These are phyloP conservation scores for Balanococcus diminutus DNA, from an alignment of 2,888 invertebrate species.

Conservation along the genomic window DNA sequence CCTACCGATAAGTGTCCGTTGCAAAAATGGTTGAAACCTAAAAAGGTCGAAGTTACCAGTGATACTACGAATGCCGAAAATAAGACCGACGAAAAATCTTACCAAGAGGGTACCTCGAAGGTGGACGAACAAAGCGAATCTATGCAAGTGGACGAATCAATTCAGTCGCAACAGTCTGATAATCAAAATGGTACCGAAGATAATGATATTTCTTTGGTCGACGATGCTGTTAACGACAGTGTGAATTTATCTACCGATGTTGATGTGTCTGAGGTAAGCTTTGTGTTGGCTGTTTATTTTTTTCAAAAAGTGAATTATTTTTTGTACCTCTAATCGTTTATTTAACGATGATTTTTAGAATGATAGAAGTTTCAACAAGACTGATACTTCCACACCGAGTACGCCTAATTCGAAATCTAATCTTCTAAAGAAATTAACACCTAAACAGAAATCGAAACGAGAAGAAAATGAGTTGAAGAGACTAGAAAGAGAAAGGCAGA, in stretches of 20 bases:
- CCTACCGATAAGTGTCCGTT: neutral
- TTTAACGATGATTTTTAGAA: neutral
- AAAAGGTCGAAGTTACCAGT: neutral
- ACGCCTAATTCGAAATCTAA: neutral
- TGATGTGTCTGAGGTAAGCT: neutral
- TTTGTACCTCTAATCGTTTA: too few species aligned
- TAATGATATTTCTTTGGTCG: neutral
- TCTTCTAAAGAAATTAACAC: neutral
- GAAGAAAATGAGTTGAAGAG: neutral
- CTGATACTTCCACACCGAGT: neutral
- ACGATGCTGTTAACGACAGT: neutral
- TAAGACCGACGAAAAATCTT: neutral
- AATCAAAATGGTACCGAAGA: neutral
- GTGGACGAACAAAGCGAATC: neutral
- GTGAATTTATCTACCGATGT: neutral
- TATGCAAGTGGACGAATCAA: neutral
- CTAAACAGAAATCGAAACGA: neutral
- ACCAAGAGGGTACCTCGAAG: neutral
- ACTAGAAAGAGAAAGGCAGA: neutral
- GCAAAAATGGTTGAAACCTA: conserved; percentile 13
- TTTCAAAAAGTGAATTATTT: neutral
- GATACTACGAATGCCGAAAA: neutral
- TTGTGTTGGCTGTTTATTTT: too few species aligned
- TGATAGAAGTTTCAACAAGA: neutral
- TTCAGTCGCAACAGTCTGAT: neutral